Evolutionary conservation across 2,888 invertebrate species (phyloP).

Genomic region (Hartigia nigra): DNA sequence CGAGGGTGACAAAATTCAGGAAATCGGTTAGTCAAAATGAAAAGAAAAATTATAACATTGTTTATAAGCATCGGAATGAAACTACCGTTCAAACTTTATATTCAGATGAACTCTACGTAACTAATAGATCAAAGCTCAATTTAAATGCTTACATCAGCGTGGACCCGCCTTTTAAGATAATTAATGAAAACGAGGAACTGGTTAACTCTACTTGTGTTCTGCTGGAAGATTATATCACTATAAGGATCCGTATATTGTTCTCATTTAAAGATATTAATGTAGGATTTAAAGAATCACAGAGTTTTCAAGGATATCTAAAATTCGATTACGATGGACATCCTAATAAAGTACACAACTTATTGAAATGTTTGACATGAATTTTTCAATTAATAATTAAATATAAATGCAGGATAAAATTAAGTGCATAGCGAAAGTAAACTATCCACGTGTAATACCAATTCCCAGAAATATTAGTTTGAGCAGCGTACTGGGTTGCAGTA

Average conservation of each 20-base stretch:
- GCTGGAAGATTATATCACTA: constrained; percentile 36
- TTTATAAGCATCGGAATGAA: background rate
- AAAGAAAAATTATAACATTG: constrained; percentile 14
- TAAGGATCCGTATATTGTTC: constrained; percentile 46
- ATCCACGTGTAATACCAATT: constrained; percentile 73
- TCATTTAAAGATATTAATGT: constrained; percentile 33
- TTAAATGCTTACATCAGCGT: constrained; percentile 67
- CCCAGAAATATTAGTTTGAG: constrained; percentile 72
- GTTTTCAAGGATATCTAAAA: constrained; percentile 45
- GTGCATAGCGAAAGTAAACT: constrained; percentile 74
- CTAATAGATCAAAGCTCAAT: constrained; percentile 69
- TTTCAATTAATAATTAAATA: background rate
- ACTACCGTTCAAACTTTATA: constrained; percentile 17
- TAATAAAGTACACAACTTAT: constrained; percentile 49
- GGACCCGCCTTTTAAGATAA: constrained; percentile 67
- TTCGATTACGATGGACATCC: constrained; percentile 64
- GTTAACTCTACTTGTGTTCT: constrained; percentile 37
- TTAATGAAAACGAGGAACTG: constrained; percentile 30
- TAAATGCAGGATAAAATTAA: constrained; percentile 72
- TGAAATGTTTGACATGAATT: background rate
- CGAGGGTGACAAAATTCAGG: constrained; percentile 65
- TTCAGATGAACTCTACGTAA: constrained; percentile 70
- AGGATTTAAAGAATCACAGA: constrained; percentile 6
- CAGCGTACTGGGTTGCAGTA: constrained; percentile 69
- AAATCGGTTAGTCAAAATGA: constrained; percentile 63